Evolutionary conservation across 2,888 invertebrate genomes (phyloP), one percentile per base, ranked within the genome.

Genomic region (Scrobipalpa costella): DNA sequence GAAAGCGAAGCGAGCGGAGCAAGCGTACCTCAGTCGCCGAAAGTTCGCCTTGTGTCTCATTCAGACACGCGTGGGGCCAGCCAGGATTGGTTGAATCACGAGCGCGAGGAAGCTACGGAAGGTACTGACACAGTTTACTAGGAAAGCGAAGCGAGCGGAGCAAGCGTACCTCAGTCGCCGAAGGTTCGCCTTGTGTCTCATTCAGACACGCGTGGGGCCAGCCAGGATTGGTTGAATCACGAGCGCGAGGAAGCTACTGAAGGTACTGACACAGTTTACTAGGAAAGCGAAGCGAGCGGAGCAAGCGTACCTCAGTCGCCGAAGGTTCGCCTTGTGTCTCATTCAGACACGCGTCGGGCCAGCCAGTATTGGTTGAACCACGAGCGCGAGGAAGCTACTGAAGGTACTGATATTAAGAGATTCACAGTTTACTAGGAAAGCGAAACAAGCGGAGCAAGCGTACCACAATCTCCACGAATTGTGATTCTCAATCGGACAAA

Each of bases 161-260:
- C 50, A 8, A 19, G 13, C 57, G 38, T 1, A n/a, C 17, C 19
- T 7, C 58, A 58, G 21, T n/a, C 27, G n/a, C n/a, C 21, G 40
- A 40, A 40, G 1, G 58, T 44, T n/a, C 47, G 60, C 8, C 49
- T 60, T 2, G 60, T 60, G 17, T 60, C 60, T 11, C 60, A 49
- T n/a, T 60, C 60, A 0, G 47, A 60, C 60, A 17, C 15, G 7
- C 38, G 49, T 2, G 33, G 61, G 15, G 49, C 50, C 27, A 61
- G 61, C 17, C 52, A 61, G 27, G 61, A 61, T 0, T 61, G 50
- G 50, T 21, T 61, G 2, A 15, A 38, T 0, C 17, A 61, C 15
- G 49, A 49, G 60, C 47, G 60, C 1, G 33, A 34, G 8, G 60
- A 60, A 15, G 27, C 55, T 17, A 9, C 34, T 7, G 34, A 34